Evolutionary conservation across 2,113 vertebrate species (phyloP).

Genomic region (Zingel zingel): DNA sequence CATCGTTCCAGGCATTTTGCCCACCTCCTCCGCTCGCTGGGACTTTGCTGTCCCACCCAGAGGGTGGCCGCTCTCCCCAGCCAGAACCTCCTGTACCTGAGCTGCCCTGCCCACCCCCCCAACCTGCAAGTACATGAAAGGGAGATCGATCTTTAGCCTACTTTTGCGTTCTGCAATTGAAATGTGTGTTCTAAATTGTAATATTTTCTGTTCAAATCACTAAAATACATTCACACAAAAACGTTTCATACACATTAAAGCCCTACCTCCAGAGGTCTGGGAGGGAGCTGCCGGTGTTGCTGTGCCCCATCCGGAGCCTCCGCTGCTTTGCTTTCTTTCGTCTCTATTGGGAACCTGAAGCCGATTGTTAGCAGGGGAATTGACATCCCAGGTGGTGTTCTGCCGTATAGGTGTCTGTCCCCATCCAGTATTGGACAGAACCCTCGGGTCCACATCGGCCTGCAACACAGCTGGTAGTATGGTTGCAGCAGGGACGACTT

Average conservation of each 20-base stretch:
- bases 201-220: neutral
- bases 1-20: conserved; percentile 83
- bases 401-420: conserved; percentile 97
- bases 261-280: conserved; percentile 88
- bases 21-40: conserved; percentile 84
- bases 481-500: conserved; percentile 82
- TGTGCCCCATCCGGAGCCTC: conserved; percentile 90
- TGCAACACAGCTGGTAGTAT: conserved; percentile 84
- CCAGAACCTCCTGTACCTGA: conserved; percentile 73
- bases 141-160: neutral
- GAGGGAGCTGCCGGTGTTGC: conserved; percentile 82
- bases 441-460: conserved; percentile 93
- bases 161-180: neutral
- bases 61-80: conserved; percentile 74
- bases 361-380: conserved; percentile 80
- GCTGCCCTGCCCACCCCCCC: conserved; percentile 86
- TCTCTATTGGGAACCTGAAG: conserved; percentile 62
- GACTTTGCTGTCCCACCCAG: conserved; percentile 91
- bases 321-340: conserved; percentile 90
- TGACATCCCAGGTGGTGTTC: conserved; percentile 96
- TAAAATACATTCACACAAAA: neutral
- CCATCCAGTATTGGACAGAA: conserved; percentile 98
- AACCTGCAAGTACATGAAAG: conserved; percentile 70
- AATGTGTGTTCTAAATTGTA: neutral
- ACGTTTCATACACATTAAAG: neutral